Conservation (phyloP, 1,140 invertebrate species). For the Lasioglossum baleicum region DNA sequence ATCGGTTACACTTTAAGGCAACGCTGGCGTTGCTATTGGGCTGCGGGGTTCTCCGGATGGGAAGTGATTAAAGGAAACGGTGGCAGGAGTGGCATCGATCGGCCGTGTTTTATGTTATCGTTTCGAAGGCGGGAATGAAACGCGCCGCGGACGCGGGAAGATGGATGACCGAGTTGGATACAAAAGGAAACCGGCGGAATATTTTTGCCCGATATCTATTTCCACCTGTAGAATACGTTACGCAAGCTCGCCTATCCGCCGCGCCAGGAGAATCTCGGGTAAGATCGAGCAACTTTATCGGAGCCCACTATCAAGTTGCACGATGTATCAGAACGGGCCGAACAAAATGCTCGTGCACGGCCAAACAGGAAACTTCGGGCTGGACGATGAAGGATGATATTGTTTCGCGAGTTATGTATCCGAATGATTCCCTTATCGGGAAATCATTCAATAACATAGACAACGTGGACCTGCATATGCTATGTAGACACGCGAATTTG, state of each 20-base stretch:
- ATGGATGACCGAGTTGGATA: conserved; percentile 8
- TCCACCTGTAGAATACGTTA: conserved; percentile 60
- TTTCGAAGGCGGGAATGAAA: neutral
- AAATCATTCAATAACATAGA: neutral
- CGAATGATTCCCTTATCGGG: neutral
- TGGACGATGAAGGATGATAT: neutral
- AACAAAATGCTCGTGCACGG: neutral
- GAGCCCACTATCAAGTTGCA: conserved; percentile 33
- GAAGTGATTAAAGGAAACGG: neutral
- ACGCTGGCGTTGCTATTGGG: neutral
- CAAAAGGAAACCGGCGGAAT: conserved; percentile 6
- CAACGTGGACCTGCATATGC: neutral
- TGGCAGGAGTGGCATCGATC: neutral
- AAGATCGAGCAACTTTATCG: conserved; percentile 47
- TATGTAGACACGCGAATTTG: too few relatives aligned
- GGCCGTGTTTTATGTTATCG: conserved; percentile 12
- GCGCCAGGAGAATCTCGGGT: conserved; percentile 22
- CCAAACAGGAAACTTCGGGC: neutral
- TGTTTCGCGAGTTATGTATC: too few relatives aligned
- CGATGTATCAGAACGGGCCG: conserved; percentile 28
- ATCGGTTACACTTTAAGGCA: neutral
- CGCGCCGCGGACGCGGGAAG: neutral
- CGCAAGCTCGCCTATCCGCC: conserved; percentile 9
- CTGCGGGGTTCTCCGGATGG: neutral
- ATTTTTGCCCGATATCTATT: conserved; percentile 42